Evolutionary conservation across 2,113 vertebrate species (phyloP).

Genomic region (Phrynocephalus versicolor): DNA sequence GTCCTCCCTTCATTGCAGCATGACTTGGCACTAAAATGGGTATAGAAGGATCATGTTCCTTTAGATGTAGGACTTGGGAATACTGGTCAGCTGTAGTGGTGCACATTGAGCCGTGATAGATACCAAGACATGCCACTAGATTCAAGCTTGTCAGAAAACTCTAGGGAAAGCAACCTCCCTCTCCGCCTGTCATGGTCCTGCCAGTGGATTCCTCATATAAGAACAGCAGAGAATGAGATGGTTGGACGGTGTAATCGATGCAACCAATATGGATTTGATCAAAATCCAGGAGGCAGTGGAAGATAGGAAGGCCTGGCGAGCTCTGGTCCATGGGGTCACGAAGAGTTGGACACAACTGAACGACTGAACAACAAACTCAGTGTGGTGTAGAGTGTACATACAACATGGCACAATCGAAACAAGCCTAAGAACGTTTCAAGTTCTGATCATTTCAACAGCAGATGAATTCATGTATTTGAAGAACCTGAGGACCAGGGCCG

Average conservation of each 20-base stretch:
- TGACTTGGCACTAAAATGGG: background rate
- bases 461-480: background rate
- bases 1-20: background rate
- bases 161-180: no score
- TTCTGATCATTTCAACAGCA: background rate
- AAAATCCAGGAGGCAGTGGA: no score
- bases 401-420: background rate
- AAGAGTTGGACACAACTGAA: no score
- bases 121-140: background rate
- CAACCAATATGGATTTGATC: no score
- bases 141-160: background rate
- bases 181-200: no score
- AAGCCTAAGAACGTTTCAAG: background rate
- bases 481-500: no score
- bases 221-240: no score
- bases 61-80: background rate
- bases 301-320: no score
- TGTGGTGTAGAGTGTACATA: background rate
- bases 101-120: background rate
- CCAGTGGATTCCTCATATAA: no score
- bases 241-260: no score
- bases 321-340: no score
- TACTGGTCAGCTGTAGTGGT: background rate
- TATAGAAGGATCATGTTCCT: background rate
- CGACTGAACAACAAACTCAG: no score